These are phyloP conservation scores for Nomada ferruginata DNA, from an alignment of 2,888 invertebrate species.

Conservation along the genomic window DNA sequence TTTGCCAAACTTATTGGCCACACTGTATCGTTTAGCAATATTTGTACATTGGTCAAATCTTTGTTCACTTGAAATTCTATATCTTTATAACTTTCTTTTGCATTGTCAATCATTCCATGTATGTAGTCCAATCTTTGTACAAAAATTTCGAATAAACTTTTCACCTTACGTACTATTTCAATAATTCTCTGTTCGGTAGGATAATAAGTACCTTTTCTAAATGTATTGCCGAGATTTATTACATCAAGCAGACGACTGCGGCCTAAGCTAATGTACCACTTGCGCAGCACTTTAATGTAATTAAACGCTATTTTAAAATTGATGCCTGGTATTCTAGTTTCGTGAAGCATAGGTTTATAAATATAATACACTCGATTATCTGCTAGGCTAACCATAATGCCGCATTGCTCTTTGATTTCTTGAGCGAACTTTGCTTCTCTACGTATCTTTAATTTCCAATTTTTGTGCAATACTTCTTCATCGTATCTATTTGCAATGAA, in stretches of 20 bases:
- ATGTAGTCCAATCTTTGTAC: slow-evolving; percentile 25
- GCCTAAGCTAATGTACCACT: slow-evolving; percentile 60
- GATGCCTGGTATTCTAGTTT: slow-evolving; percentile 23
- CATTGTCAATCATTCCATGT: slow-evolving; percentile 32
- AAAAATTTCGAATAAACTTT: slow-evolving; percentile 31
- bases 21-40: slow-evolving; percentile 34
- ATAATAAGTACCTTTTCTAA: slow-evolving; percentile 17
- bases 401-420: slow-evolving; percentile 39
- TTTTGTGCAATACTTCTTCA: slow-evolving; percentile 27
- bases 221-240: slow-evolving; percentile 20
- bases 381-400: slow-evolving; percentile 32
- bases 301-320: slow-evolving; percentile 48
- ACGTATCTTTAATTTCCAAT: slow-evolving; percentile 34
- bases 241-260: slow-evolving; percentile 43
- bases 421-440: not conserved
- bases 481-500: slow-evolving; percentile 19
- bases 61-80: slow-evolving; percentile 38
- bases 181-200: slow-evolving; percentile 30
- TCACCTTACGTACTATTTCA: slow-evolving; percentile 16
- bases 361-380: slow-evolving; percentile 39
- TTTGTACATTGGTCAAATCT: slow-evolving; percentile 19
- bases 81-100: slow-evolving; percentile 34
- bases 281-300: slow-evolving; percentile 47
- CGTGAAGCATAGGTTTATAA: slow-evolving; percentile 28
- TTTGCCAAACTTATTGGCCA: slow-evolving; percentile 55